Base-by-base conservation (phyloP, 2,797 vertebrate genomes). In the Psittacula echo region DNA sequence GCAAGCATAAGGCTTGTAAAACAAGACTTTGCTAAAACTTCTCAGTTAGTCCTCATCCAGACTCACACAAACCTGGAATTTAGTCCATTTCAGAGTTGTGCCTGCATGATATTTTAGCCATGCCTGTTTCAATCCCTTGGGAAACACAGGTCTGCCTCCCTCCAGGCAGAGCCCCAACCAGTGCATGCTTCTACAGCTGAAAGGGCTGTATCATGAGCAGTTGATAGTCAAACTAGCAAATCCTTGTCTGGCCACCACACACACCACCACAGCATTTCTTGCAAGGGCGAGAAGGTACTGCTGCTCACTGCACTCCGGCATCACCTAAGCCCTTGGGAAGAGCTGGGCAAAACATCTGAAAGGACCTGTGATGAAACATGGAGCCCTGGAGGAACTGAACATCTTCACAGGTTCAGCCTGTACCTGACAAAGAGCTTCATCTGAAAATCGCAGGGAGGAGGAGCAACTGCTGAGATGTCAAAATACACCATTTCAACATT, bases 251-350 rank as follows among this genome's bases (percentile, higher is more conserved):
- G 47, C 86, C 75, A 34, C 13, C 45, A 14, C 62, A 22, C 2
- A 7, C 56, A 50, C 42, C 18, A 37, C 29, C 48, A 13, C 39
- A 7, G 4, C 0, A 0, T 11, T 51, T 32, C 45, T 45, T 41
- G 37, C n/a, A 16, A 72, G 58, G 45, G 17, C 1, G 1, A 72
- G 45, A 60, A 80, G 50, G 21, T 60, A 13, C 60, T 8, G 6
- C n/a, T 72, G 61, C 4, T 5, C 26, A 0, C 45, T 34, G 39
- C 6, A 1, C 50, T 26, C 45, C 0, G 0, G 74, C 47, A 70
- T 66, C 89, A 67, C 60, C 60, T 45, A 27, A 56, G 60, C 11
- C 3, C 76, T 34, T 39, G 27, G 34, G 27, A 78, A 84, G 39
- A 80, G 61, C 71, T 51, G 42, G 58, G 53, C 27, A 44, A 56